Conservation (phyloP, 2,888 invertebrate species). For the Acleris emargana region DNA sequence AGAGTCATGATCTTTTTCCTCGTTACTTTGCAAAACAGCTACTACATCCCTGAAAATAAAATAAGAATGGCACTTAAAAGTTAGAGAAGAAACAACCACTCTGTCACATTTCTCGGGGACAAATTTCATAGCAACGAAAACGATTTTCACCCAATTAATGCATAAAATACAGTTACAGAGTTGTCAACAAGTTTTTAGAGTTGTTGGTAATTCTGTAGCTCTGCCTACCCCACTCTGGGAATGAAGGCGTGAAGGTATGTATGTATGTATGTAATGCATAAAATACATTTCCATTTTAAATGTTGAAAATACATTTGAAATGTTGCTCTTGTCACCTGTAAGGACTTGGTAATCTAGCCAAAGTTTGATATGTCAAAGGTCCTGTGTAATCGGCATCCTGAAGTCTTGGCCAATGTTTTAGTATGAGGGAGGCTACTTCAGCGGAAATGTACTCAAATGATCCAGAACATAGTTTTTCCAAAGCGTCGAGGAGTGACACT, state of each 20-base stretch:
- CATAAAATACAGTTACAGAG: too few relatives aligned
- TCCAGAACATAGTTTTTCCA: constrained; percentile 92
- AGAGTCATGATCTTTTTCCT: constrained; percentile 83
- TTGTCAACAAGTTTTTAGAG: too few relatives aligned
- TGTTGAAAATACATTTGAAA: too few relatives aligned
- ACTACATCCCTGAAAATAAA: constrained; percentile 86
- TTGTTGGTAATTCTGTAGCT: too few relatives aligned
- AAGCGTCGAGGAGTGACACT: constrained; percentile 90
- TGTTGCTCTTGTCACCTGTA: constrained; percentile 82
- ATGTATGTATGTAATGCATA: too few relatives aligned
- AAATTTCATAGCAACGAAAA: too few relatives aligned
- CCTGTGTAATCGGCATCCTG: constrained; percentile 92
- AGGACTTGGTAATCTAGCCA: constrained; percentile 92
- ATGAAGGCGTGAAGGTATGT: too few relatives aligned
- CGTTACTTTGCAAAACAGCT: constrained; percentile 87
- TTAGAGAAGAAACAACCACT: too few relatives aligned
- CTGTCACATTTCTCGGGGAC: too few relatives aligned
- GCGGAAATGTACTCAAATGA: constrained; percentile 70
- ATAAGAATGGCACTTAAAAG: neutral
- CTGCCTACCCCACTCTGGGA: too few relatives aligned
- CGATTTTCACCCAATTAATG: too few relatives aligned
- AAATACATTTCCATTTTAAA: too few relatives aligned
- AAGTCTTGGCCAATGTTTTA: constrained; percentile 86
- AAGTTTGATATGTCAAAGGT: constrained; percentile 92
- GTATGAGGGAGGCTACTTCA: constrained; percentile 77